Base-by-base conservation (phyloP, 2,797 vertebrate species). In the Simalia tracyae region DNA sequence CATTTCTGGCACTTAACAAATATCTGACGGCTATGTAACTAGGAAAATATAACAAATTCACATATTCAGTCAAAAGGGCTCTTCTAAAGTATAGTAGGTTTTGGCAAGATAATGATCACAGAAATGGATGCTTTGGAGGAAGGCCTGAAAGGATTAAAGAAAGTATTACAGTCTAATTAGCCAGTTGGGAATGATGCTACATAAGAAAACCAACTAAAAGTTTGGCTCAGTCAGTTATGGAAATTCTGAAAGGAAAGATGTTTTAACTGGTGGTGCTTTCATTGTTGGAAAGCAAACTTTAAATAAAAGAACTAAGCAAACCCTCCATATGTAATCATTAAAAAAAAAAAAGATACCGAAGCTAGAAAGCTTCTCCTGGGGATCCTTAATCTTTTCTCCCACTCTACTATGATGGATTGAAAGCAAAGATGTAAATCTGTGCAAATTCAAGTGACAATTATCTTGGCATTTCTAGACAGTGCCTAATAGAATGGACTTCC, bases 111-210 rank as follows among this genome's bases (percentile, higher is more conserved):
- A 88, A 8, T 81, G 14, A 88, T 91, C 60, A 84, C 63, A 88
- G 57, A 60, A 88, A 84, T 36, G 22, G 64, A 36, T 66, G 54
- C 14, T 84, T 81, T 87, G 28, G 4, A 91, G 15, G 36, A 87
- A 60, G 17, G 61, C 57, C 57, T 88, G 86, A 81, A 88, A 87
- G 28, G 28, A 57, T 91, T 91, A 50, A 36, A 22, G 42, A 88
- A 88, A 84, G 59, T 36, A 88, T 50, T 59, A 63, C 22, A 17
- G 26, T 24, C 91, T 91, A 91, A 91, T 91, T 91, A 91, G 68
- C 59, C 86, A 91, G 12, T 42, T 63, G 46, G 68, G 19, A 63
- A 26, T 91, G 42, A 46, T 84, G 42, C 6, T 88, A 54, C 8
- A 63, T 11, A 88, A 84, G 57, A 11, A 86, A 76, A 57, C n/a